Percentiles rank a stretch among this genome's conserved stretches.
Evolutionary conservation across 2,113 vertebrate species (phyloP).

Genomic region (Plectropomus leopardus): DNA sequence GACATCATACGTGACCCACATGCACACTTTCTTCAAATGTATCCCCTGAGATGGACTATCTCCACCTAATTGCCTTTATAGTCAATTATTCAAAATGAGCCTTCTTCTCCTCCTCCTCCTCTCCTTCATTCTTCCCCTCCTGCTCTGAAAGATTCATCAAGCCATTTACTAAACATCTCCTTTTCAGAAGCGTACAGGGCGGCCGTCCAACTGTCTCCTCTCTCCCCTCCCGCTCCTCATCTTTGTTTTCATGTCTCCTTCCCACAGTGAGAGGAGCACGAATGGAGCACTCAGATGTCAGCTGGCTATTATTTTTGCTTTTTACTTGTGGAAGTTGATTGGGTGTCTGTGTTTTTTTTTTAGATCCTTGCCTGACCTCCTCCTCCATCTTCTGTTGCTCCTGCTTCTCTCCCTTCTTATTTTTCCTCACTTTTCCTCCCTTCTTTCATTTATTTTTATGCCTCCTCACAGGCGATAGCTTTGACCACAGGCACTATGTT

Average conservation of each 20-base stretch:
- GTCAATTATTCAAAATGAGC: constrained; percentile 66
- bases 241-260: constrained; percentile 51
- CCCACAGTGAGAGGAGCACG: constrained; percentile 56
- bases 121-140: background rate
- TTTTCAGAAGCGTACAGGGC: constrained; percentile 43
- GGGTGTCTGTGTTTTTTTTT: constrained; percentile 4
- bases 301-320: background rate
- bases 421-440: background rate
- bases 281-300: constrained; percentile 47
- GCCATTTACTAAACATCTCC: constrained; percentile 62
- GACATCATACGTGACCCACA: background rate
- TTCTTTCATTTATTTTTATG: no score
- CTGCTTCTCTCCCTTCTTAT: background rate
- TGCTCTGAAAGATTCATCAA: constrained; percentile 72
- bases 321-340: constrained; percentile 25
- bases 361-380: constrained; percentile 23
- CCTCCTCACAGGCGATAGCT: no score
- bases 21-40: background rate
- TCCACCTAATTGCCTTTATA: constrained; percentile 32
- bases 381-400: no score
- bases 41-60: background rate
- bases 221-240: constrained; percentile 7
- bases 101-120: constrained; percentile 13
- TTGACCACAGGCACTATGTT: no score
- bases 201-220: constrained; percentile 29